Evolutionary conservation across 2,797 vertebrate species (phyloP).

Genomic region (Craterocephalus amniculus): DNA sequence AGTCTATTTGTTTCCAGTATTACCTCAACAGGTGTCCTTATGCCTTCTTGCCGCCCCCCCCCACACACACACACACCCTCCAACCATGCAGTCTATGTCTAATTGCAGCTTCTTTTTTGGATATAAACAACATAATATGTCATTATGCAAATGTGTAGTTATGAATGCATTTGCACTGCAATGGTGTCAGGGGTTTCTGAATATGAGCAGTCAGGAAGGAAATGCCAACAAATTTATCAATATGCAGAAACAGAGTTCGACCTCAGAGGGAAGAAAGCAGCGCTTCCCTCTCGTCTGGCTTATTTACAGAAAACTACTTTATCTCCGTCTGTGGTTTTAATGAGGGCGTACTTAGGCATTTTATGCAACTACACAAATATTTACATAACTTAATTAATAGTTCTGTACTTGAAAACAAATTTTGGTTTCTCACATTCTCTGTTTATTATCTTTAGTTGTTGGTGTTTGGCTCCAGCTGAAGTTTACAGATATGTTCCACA

Average conservation of each 20-base stretch:
- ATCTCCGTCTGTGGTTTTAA: slow-evolving; percentile 38
- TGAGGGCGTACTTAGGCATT: slow-evolving; percentile 19
- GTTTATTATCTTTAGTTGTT: neutral
- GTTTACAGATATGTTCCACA: neutral
- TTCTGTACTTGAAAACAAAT: neutral
- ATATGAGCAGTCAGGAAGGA: slow-evolving; percentile 48
- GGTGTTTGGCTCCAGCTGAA: neutral
- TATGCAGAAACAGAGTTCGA: slow-evolving; percentile 26
- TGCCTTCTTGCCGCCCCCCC: too few species aligned
- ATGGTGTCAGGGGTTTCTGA: slow-evolving; percentile 34
- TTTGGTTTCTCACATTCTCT: neutral
- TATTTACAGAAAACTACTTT: slow-evolving; percentile 41
- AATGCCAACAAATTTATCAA: slow-evolving; percentile 65
- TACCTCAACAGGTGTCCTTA: slow-evolving; percentile 43
- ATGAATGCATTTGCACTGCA: slow-evolving; percentile 42
- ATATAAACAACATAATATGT: slow-evolving; percentile 70
- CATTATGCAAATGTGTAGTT: slow-evolving; percentile 73
- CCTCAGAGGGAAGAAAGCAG: slow-evolving; percentile 14
- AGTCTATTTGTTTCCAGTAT: slow-evolving; percentile 15
- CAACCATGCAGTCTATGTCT: slow-evolving; percentile 24
- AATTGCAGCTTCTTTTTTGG: slow-evolving; percentile 63
- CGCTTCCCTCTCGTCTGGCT: slow-evolving; percentile 17
- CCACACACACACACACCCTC: neutral
- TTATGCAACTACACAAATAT: slow-evolving; percentile 6
- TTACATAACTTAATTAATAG: slow-evolving; percentile 13